These are phyloP conservation scores for Laticauda laticaudata DNA, from an alignment of 2,113 vertebrate genomes.

Conservation along the genomic window DNA sequence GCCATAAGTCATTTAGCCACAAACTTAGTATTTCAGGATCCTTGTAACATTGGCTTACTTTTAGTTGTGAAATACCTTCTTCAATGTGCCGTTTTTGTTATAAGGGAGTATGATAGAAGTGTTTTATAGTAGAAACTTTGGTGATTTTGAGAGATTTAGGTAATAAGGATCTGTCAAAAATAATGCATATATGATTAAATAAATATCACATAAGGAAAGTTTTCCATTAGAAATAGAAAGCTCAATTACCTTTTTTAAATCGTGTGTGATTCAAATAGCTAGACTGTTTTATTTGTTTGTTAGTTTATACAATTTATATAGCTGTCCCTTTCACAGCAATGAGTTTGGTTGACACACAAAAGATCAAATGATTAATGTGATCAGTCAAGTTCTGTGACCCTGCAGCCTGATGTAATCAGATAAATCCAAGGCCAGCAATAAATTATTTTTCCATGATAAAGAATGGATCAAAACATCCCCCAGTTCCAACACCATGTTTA, in stretches of 20 bases:
- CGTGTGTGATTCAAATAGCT: neutral
- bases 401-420: neutral
- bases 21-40: slow-evolving; percentile 44
- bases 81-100: neutral
- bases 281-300: neutral
- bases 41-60: slow-evolving; percentile 48
- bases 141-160: neutral
- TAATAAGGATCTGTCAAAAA: neutral
- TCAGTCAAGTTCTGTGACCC: neutral
- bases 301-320: neutral
- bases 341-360: neutral
- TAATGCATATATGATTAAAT: neutral
- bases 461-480: neutral
- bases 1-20: slow-evolving; percentile 56
- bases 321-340: neutral
- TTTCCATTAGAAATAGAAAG: neutral
- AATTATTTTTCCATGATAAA: neutral
- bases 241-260: neutral
- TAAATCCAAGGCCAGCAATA: neutral
- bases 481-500: neutral
- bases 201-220: neutral
- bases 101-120: neutral
- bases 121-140: slow-evolving; percentile 4
- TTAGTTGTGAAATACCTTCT: neutral
- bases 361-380: neutral